phyloP scores from a whole-genome alignment of 2,113 vertebrate species.

The Hystrix cristata region DNA sequence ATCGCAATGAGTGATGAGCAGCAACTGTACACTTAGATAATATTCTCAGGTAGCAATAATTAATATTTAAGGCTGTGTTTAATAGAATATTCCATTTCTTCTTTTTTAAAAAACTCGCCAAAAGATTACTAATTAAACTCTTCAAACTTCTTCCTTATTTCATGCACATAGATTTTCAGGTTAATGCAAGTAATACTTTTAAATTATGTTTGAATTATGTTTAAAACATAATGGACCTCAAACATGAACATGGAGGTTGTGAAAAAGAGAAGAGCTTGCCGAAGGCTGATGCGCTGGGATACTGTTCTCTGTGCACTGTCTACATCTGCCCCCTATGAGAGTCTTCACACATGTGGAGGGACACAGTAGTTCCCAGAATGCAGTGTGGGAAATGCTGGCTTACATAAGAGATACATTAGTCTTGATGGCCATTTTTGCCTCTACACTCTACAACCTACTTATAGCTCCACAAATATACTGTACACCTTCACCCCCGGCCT shows the following conservation, averaged over 20 bases:
- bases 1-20: not conserved
- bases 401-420: not conserved
- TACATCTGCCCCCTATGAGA: not conserved
- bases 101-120: not conserved
- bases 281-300: no score
- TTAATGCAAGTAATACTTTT: not conserved
- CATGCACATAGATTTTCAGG: not conserved
- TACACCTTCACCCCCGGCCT: not conserved
- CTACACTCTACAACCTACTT: not conserved
- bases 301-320: not conserved
- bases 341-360: no score
- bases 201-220: not conserved
- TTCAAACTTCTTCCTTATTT: not conserved
- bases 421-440: not conserved
- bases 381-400: not conserved
- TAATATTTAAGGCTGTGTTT: not conserved
- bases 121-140: slow-evolving; percentile 1
- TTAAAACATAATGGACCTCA: not conserved
- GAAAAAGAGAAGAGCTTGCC: not conserved
- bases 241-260: not conserved
- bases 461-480: not conserved
- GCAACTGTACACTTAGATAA: rapidly evolving
- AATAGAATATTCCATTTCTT: slow-evolving; percentile 6
- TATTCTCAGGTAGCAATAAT: not conserved
- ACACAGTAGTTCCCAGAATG: not conserved